Base-by-base conservation (phyloP, 1,140 invertebrate genomes). In the Cecropterus lyciades region DNA sequence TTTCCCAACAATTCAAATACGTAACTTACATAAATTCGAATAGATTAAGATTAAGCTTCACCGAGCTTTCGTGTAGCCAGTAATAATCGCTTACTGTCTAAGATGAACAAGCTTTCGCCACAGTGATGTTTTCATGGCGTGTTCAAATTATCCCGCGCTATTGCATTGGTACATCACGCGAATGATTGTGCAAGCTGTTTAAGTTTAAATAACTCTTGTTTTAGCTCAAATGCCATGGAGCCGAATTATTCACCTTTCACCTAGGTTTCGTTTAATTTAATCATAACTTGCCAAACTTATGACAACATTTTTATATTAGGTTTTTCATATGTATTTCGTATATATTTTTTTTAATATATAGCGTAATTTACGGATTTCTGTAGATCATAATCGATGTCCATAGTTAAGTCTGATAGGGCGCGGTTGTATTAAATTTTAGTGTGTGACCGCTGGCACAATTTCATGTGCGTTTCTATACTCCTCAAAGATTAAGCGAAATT, bases 61-160 rank as follows among this genome's bases (percentile, higher is more conserved):
- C 8, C 45, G 10, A 63, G 16, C 49, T 64, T 27, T 64, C 48
- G 60, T 64, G 49, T 64, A 53, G 13, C 49, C 9, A 30, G 42
- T 49, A 43, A 64, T 53, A 52, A 64, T 64, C 49, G 60, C 37
- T 64, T 30, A 64, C 20, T 45, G 60, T 64, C 60, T 52, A 53
- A 64, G 48, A 64, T 53, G 60, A 5, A 64, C 59, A 63, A 51
- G 33, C 60, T 64, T 64, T 64, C 49, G 37, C 48, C 59, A 62
- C 42, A 64, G 37, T 53, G 55, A 57, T 64, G 51, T 64, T 64
- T 63, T 64, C 60, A 43, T 64, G 60, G 60, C 60, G 60, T 53
- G 49, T 64, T 64, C 48, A 64, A 64, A 64, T 64, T 64, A 64
- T 64, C 60, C 60, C 43, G n/a, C 60, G 60, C 48, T 63, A 51